A percentile compares a stretch with the other conserved stretches of the same genome.
Conservation (phyloP, 1,140 invertebrate genomes). For the Harpegnathos saltator region DNA sequence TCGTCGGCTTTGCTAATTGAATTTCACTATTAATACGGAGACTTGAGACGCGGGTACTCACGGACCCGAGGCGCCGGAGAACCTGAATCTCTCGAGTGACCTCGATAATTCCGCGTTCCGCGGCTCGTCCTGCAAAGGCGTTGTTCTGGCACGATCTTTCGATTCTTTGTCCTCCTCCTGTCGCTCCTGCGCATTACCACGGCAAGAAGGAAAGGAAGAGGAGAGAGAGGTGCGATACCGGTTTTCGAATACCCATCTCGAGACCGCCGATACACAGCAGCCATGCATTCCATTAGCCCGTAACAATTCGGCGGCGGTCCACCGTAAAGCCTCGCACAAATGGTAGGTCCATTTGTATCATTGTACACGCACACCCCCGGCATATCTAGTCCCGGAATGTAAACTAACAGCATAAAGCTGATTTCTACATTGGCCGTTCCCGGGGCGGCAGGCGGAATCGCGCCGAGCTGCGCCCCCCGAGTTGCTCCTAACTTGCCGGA, state of each 20-base stretch:
- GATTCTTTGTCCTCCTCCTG: too few species aligned
- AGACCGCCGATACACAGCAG: conserved; percentile 60
- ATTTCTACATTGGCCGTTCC: conserved; percentile 56
- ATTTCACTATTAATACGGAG: too few species aligned
- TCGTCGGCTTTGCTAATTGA: too few species aligned
- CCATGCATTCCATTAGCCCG: conserved; percentile 67
- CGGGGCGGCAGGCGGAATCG: not conserved
- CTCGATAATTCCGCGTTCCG: not conserved
- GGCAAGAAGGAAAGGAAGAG: not conserved
- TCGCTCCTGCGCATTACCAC: conserved; percentile 21
- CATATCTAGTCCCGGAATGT: conserved; percentile 39
- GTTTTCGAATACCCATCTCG: conserved; percentile 67
- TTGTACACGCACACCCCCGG: conserved; percentile 35
- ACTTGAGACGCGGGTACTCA: too few species aligned
- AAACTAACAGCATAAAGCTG: conserved; percentile 63
- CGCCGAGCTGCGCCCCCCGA: conserved; percentile 60
- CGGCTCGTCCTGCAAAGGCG: conserved; percentile 11
- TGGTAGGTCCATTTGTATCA: conserved; percentile 56
- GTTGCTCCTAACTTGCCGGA: conserved; percentile 7
- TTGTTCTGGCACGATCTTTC: conserved; percentile 47
- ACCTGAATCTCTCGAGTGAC: not conserved
- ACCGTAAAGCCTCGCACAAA: conserved; percentile 30
- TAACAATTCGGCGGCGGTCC: conserved; percentile 49
- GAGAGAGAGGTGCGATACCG: not conserved
- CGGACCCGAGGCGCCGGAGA: too few species aligned